phyloP scores from a whole-genome alignment of 2,888 invertebrate genomes.

The Nebria brevicollis region DNA sequence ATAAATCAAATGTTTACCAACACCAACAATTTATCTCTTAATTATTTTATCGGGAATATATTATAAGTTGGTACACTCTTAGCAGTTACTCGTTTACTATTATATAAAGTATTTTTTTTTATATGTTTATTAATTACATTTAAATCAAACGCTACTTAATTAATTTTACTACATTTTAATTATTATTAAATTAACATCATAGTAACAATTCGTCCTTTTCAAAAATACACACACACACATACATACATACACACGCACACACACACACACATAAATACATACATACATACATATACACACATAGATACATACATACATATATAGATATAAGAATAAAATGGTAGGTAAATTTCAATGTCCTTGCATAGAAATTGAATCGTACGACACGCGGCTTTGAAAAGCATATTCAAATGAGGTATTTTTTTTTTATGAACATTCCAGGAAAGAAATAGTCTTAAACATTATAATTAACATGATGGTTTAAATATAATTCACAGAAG shows the following conservation, averaged over 20 bases:
- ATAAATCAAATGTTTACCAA: not conserved
- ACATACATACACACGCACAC: too few relatives aligned
- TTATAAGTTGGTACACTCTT: not conserved
- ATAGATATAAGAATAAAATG: not conserved
- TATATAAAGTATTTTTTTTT: too few relatives aligned
- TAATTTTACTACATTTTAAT: too few relatives aligned
- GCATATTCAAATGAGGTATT: slow-evolving; percentile 9
- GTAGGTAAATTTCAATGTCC: not conserved
- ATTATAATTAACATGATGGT: slow-evolving; percentile 17
- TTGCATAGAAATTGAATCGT: slow-evolving; percentile 2
- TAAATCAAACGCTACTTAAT: too few relatives aligned
- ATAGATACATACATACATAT: not conserved
- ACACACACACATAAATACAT: not conserved
- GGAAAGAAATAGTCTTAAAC: slow-evolving; percentile 15
- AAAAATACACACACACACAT: too few relatives aligned
- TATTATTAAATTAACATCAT: too few relatives aligned
- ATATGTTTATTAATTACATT: too few relatives aligned
- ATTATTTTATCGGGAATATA: not conserved
- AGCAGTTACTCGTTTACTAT: too few relatives aligned
- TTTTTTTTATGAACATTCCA: slow-evolving; percentile 14
- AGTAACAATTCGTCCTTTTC: too few relatives aligned
- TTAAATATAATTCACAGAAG: slow-evolving; percentile 19
- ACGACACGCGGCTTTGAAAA: not conserved
- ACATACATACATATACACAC: not conserved
- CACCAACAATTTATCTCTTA: not conserved